These are phyloP conservation scores for Lithophane semibrunnea DNA, from an alignment of 2,888 invertebrate species.

Conservation along the genomic window DNA sequence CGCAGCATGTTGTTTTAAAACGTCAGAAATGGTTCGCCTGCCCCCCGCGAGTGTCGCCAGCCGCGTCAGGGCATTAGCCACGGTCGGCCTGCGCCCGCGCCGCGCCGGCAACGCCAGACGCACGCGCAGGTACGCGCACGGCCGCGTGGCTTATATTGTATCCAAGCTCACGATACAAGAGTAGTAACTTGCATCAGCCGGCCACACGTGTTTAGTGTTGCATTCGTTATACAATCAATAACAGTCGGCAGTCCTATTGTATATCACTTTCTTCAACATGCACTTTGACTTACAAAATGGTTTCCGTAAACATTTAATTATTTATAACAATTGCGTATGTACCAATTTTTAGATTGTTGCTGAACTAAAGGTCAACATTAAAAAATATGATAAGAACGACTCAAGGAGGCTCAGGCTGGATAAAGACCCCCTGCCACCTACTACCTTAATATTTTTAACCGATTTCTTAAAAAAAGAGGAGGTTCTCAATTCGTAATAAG, in stretches of 20 bases:
- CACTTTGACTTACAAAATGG: constrained; percentile 30
- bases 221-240: constrained; percentile 35
- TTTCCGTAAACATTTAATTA: constrained; percentile 33
- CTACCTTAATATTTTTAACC: not conserved
- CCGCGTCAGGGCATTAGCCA: constrained; percentile 11
- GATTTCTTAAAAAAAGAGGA: no score
- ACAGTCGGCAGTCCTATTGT: not conserved
- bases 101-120: constrained; percentile 6
- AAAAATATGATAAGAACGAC: not conserved
- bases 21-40: constrained; percentile 13
- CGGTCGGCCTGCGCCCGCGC: not conserved
- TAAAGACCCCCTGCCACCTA: not conserved
- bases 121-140: constrained; percentile 49
- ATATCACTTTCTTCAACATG: constrained; percentile 19
- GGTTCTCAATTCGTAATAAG: no score
- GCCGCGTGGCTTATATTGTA: constrained; percentile 15
- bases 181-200: constrained; percentile 69
- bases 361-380: constrained; percentile 40
- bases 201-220: constrained; percentile 38
- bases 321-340: constrained; percentile 5
- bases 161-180: constrained; percentile 56
- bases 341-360: constrained; percentile 20
- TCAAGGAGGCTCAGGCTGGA: not conserved
- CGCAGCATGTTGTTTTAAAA: constrained; percentile 19
- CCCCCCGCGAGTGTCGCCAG: constrained; percentile 2